Evolutionary conservation across 2,113 vertebrate species (phyloP).

Genomic region (Acinonyx jubatus): DNA sequence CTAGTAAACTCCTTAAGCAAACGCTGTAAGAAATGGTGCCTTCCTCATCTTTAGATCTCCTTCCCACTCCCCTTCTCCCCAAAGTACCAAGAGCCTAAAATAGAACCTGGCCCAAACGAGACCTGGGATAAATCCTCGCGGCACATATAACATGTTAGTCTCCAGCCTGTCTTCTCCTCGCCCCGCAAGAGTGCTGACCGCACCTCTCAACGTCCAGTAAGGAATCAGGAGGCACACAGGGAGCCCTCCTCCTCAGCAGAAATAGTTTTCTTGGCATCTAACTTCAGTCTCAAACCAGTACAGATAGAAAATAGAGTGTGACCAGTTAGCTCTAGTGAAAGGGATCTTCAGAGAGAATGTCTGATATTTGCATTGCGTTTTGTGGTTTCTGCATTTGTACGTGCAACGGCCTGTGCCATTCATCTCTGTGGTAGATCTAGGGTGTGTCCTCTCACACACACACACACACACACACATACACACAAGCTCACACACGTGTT

Average conservation of each 20-base stretch:
- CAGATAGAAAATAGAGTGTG: background rate
- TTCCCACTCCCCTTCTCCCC: background rate
- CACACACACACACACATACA: background rate
- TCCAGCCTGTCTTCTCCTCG: background rate
- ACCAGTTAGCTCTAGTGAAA: background rate
- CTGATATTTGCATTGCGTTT: background rate
- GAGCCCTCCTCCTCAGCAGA: background rate
- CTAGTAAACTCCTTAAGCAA: background rate
- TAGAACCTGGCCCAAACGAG: background rate
- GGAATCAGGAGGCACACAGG: background rate
- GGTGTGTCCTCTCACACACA: background rate
- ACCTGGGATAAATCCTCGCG: background rate
- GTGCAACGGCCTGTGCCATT: background rate
- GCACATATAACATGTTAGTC: fast-evolving
- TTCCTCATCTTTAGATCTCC: background rate
- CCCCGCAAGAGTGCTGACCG: background rate
- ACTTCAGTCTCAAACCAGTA: background rate
- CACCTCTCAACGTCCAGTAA: fast-evolving
- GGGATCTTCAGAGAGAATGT: background rate
- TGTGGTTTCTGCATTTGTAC: background rate
- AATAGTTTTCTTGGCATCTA: background rate
- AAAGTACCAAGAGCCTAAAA: background rate
- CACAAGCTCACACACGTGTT: fast-evolving
- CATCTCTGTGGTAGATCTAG: background rate
- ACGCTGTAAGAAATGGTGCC: background rate